A percentile compares a stretch with the other conserved stretches of the same genome.
Evolutionary conservation across 1,140 invertebrate species (phyloP).

Genomic region (Rhopalosiphum maidis): DNA sequence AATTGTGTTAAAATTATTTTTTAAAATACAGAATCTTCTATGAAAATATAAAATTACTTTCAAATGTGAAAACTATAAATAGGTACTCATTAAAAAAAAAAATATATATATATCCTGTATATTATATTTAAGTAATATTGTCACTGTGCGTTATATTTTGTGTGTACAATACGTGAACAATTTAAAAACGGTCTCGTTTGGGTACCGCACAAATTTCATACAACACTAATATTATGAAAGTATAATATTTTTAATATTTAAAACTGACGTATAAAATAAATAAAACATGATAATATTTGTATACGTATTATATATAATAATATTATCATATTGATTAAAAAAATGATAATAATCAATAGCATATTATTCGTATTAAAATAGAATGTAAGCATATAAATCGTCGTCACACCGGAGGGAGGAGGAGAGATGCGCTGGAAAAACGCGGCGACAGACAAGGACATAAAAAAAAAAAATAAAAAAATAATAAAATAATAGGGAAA

Average conservation of each 20-base stretch:
- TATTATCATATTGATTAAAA: neutral
- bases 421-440: neutral
- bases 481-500: neutral
- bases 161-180: neutral
- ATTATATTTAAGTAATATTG: neutral
- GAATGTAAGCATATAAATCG: neutral
- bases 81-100: no score
- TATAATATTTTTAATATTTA: neutral
- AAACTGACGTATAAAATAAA: neutral
- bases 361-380: neutral
- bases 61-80: neutral
- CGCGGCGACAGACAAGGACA: conserved; percentile 1
- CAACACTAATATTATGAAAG: neutral
- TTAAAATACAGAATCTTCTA: neutral
- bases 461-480: conserved; percentile 13
- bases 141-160: neutral
- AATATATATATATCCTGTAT: no score
- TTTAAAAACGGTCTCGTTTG: neutral
- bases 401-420: neutral
- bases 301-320: neutral
- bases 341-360: neutral
- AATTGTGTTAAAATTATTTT: neutral
- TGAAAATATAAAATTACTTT: neutral
- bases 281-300: no score
- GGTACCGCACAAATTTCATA: neutral